Base-by-base conservation (phyloP, 1,140 invertebrate species). In the Diprion similis region DNA sequence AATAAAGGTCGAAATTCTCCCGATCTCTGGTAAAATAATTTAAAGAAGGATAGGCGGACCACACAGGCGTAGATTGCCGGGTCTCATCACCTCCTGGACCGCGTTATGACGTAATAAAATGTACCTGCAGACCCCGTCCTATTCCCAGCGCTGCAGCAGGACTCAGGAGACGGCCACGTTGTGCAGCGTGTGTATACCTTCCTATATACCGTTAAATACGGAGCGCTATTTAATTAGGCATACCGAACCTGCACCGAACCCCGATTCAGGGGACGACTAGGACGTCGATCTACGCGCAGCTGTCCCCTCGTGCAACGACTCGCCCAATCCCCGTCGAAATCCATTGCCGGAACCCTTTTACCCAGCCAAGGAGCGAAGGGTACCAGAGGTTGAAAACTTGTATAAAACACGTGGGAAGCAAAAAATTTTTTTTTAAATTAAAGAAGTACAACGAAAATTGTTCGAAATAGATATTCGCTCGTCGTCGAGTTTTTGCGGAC, bases 201-300 rank as follows among this genome's bases (percentile, higher is more conserved):
- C 51, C 51, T 17, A 17, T 37, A 17, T 59, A 59, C 51, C 51
- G 51, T 59, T 59, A 59, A 59, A 59, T 59, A 59, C 51, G 51
- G 51, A 59, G 51, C 51, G 51, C 51, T 59, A 59, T 59, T 59
- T 59, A 59, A 59, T 59, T 59, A 59, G 51, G 51, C 51, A 59
- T 59, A 59, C 51, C 51, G n/a, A 59, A 37, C 24, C 24, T 37
- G 24, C 24, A 37, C 24, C 24, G 24, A 37, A 59, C 51, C 51
- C 11, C 11, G 51, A 59, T 17, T 17, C 51, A 59, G 51, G 51
- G 51, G 24, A 37, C 24, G 24, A 59, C 51, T 59, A 8, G n/a
- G 51, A 59, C 24, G 24, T 37, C 24, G 24, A 37, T 37, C 24
- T 37, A 37, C 1, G 24, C 51, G 51, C 51, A 59, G 51, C 51